These are phyloP conservation scores for Galaxias olidus DNA, from an alignment of 2,797 vertebrate species.

Conservation along the genomic window DNA sequence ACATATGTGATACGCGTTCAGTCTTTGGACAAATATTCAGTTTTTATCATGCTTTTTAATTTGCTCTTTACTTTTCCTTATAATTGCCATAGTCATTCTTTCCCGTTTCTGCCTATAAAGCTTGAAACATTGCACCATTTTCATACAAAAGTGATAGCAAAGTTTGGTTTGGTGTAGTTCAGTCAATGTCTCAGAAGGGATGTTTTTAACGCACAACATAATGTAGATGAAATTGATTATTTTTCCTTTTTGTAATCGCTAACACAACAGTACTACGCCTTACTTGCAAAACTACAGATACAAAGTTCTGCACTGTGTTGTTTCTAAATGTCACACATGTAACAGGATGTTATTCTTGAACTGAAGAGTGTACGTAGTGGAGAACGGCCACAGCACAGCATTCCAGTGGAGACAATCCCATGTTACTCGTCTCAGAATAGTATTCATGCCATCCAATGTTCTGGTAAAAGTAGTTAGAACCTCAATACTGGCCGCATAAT, in stretches of 20 bases:
- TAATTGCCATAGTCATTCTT: constrained; percentile 31
- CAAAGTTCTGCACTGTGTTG: no score
- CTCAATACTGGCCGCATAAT: no score
- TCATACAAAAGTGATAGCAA: constrained; percentile 23
- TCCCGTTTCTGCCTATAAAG: constrained; percentile 50
- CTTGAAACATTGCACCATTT: constrained; percentile 69
- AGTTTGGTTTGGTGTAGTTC: constrained; percentile 40
- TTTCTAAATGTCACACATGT: no score
- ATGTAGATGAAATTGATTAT: constrained; percentile 1
- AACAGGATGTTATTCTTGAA: no score
- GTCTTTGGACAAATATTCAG: constrained; percentile 6
- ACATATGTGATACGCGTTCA: constrained; percentile 30
- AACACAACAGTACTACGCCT: constrained; percentile 52
- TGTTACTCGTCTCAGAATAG: no score
- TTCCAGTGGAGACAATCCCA: no score
- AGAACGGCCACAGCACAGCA: no score
- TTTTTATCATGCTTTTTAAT: constrained; percentile 24
- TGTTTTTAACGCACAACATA: constrained; percentile 19
- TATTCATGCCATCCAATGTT: no score
- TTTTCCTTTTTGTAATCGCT: constrained; percentile 16
- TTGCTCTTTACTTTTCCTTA: constrained; percentile 27
- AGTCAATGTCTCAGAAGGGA: constrained; percentile 27
- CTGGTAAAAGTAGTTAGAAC: no score
- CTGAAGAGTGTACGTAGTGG: no score
- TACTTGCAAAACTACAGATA: constrained; percentile 21